These are phyloP conservation scores for Pegoplata infirma DNA, from an alignment of 2,888 invertebrate species.

Conservation along the genomic window DNA sequence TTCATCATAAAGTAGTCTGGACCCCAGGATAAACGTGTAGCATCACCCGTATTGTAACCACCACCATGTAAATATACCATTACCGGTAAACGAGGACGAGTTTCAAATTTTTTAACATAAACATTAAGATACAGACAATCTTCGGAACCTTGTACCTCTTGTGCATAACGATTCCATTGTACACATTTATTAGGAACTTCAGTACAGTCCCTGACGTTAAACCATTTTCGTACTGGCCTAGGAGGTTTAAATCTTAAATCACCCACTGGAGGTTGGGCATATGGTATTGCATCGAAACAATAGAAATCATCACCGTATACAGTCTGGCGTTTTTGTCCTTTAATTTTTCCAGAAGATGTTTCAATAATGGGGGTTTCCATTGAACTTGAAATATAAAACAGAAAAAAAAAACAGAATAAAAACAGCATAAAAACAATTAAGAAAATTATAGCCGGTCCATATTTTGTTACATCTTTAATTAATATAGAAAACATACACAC, in stretches of 20 bases:
- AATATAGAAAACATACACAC: too few species aligned
- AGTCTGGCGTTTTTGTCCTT: constrained; percentile 65
- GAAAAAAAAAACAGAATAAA: too few species aligned
- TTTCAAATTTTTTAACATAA: constrained; percentile 66
- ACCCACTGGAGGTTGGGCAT: constrained; percentile 69
- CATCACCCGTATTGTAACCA: constrained; percentile 74
- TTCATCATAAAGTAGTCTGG: constrained; percentile 77
- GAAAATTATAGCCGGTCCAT: too few species aligned
- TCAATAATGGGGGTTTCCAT: constrained; percentile 64
- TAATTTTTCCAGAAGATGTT: constrained; percentile 70
- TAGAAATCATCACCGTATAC: constrained; percentile 69
- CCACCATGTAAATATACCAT: constrained; percentile 79
- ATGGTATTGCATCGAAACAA: constrained; percentile 72
- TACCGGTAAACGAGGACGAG: constrained; percentile 65
- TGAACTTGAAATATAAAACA: neutral
- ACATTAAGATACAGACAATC: constrained; percentile 72
- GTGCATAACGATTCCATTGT: constrained; percentile 66
- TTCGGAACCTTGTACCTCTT: constrained; percentile 69
- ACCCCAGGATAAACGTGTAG: constrained; percentile 69
- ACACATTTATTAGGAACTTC: constrained; percentile 64
- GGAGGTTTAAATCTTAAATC: constrained; percentile 72
- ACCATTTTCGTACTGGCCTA: constrained; percentile 75
- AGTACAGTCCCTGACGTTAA: constrained; percentile 68
- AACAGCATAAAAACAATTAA: too few species aligned
- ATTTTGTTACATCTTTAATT: too few species aligned